A percentile compares a stretch with the other conserved stretches of the same genome.
Conservation (phyloP, 1,140 invertebrate species). For the Psix sp. region DNA sequence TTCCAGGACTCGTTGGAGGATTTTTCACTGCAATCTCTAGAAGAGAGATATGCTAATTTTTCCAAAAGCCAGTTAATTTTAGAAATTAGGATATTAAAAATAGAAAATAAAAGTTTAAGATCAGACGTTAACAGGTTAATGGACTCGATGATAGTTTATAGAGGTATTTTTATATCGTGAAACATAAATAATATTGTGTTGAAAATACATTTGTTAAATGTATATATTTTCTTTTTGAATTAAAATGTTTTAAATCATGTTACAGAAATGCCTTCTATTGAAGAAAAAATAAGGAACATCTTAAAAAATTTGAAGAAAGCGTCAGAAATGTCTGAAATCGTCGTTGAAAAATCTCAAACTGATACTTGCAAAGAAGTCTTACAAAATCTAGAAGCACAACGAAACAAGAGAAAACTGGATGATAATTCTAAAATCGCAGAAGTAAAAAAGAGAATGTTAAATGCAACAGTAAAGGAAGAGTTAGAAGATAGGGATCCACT, state of each 20-base stretch:
- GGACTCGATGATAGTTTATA: conserved; percentile 30
- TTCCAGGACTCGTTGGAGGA: conserved; percentile 15
- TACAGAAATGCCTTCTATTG: conserved; percentile 42
- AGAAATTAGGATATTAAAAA: conserved; percentile 43
- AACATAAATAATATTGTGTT: neutral
- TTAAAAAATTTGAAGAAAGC: conserved; percentile 43
- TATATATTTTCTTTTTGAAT: neutral
- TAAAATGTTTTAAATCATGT: conserved; percentile 7
- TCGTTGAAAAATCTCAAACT: conserved; percentile 27
- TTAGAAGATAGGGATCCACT: conserved; percentile 16
- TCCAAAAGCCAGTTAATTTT: conserved; percentile 34
- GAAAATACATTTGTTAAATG: neutral
- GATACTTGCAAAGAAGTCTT: conserved; percentile 11
- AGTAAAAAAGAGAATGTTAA: conserved; percentile 6
- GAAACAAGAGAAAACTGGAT: conserved; percentile 32
- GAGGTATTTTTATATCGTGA: conserved; percentile 22
- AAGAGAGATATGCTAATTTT: conserved; percentile 24
- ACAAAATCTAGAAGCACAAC: conserved; percentile 7
- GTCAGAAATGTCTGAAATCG: conserved; percentile 29
- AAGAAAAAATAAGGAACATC: conserved; percentile 44
- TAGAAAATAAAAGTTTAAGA: conserved; percentile 32
- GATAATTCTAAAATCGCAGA: conserved; percentile 17
- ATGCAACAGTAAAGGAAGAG: conserved; percentile 27
- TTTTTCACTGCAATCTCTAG: conserved; percentile 17
- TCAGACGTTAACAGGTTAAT: conserved; percentile 32